Conservation (phyloP, 2,113 vertebrate species). For the Ia io region DNA sequence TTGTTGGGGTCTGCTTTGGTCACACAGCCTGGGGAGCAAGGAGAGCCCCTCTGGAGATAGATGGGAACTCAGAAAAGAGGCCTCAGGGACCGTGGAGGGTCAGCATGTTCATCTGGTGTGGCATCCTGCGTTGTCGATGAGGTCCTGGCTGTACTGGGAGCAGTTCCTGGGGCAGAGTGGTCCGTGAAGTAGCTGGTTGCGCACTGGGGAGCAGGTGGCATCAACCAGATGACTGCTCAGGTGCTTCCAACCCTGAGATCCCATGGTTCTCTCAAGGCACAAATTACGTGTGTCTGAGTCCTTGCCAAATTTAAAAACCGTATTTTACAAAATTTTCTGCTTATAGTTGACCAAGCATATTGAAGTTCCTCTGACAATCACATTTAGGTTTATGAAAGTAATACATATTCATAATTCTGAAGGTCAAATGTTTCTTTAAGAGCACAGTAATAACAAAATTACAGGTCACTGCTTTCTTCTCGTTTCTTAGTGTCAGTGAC, state of each 20-base stretch:
- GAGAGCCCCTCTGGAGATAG: background rate
- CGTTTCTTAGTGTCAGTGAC: background rate
- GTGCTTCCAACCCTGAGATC: background rate
- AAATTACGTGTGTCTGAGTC: background rate
- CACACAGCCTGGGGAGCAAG: background rate
- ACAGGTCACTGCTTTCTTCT: background rate
- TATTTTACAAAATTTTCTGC: background rate
- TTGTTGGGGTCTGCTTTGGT: background rate
- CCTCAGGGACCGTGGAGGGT: background rate
- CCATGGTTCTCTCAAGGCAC: background rate
- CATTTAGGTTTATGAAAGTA: background rate
- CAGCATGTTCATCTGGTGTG: accelerated
- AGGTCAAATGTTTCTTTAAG: background rate
- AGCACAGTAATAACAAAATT: background rate
- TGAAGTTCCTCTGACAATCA: background rate
- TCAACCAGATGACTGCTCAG: background rate
- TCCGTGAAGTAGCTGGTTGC: background rate
- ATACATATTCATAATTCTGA: background rate
- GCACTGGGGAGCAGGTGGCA: background rate
- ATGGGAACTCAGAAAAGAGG: background rate
- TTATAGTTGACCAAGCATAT: background rate
- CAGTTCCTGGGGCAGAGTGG: background rate
- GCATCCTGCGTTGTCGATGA: background rate
- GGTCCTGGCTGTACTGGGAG: background rate
- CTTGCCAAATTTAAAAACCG: background rate